Base-by-base conservation (phyloP, 2,888 invertebrate species). In the Pseudolycoriella hygida region DNA sequence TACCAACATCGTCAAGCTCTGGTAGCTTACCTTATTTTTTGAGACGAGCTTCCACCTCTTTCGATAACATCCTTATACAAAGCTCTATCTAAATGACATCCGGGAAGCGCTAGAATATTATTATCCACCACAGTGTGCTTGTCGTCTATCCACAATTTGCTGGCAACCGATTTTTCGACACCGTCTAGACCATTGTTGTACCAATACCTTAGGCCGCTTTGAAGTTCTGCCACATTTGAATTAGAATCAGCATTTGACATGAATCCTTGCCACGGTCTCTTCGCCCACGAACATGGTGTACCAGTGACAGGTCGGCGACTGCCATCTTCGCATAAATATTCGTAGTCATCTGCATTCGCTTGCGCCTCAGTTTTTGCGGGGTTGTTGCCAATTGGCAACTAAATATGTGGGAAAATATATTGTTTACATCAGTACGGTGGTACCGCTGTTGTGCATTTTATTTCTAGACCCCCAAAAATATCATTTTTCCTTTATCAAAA, bases 261-360 rank as follows among this genome's bases (percentile, higher is more conserved):
- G 53, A 80, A 72, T 11, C 82, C 82, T 56, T 77, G 83, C 83
- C 87, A 87, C n/a, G 87, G 87, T 47, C 86, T 70, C 1, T 82
- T 81, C 0, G 86, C 86, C 87, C 87, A 88, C 1, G 78, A 74
- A 56, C 87, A 88, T 1, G 76, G 67, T 38, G 74, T 72, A 3
- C 71, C 72, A 25, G 71, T 76, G 11, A 85, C 67, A 1, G 80
- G 73, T 0, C 73, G 71, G 54, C 77, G 77, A 5, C 72, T 73
- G 2, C 84, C 87, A 57, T 87, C 86, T 3, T 77, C 80, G 56
- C 87, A 88, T 37, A 88, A 71, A 57, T 85, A 84, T 42, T 78
- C 74, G 59, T 72, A 86, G 20, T 82, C 73, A 6, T 70, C 71
- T 0, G 78, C 72, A 50, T 77, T 73, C 58, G 19, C 34, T 14